Conservation (phyloP, 2,797 vertebrate species). For the Girardinus metallicus region DNA sequence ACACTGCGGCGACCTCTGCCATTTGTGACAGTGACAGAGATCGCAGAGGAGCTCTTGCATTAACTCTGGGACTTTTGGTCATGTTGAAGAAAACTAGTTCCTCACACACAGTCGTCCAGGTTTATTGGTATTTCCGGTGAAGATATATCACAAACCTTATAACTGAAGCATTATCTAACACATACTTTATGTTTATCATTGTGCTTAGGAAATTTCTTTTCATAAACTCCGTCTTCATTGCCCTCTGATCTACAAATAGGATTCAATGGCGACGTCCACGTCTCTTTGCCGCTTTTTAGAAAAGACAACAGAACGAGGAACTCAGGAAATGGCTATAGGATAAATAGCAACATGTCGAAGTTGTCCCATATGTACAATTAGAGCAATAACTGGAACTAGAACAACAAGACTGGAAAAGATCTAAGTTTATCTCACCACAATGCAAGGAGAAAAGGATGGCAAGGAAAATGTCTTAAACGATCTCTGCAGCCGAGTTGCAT, state of each 20-base stretch:
- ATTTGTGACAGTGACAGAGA: not conserved
- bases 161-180: not conserved
- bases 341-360: not conserved
- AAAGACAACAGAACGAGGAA: not conserved
- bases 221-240: not conserved
- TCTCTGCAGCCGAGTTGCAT: not conserved
- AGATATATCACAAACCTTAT: not conserved
- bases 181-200: not conserved
- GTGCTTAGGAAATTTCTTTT: not conserved
- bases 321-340: not conserved
- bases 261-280: not conserved
- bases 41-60: not conserved
- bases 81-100: not conserved
- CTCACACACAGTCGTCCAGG: not conserved
- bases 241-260: not conserved
- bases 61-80: not conserved
- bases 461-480: not conserved
- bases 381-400: not conserved
- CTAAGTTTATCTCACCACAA: not conserved
- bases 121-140: not conserved
- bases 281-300: not conserved
- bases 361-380: not conserved
- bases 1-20: conserved; percentile 9
- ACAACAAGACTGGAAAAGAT: not conserved
- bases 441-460: not conserved